Percentiles rank a stretch among this genome's conserved stretches.
Conservation (phyloP, 2,888 invertebrate species). For the Caenorhabditis doughertyi region DNA sequence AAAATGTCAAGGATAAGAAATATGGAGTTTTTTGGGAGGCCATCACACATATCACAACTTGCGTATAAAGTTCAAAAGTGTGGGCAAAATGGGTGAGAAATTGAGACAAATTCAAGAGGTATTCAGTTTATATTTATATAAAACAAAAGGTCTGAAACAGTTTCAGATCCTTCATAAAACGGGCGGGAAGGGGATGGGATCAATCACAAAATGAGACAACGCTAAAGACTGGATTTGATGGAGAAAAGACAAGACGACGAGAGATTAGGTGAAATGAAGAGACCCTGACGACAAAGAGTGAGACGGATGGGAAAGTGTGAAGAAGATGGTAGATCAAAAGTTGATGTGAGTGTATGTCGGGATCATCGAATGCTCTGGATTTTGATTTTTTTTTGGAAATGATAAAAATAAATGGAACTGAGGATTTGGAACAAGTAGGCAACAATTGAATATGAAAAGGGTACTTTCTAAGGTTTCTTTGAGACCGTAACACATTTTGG, state of each 20-base stretch:
- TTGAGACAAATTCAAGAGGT: constrained; percentile 16
- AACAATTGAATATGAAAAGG: constrained; percentile 55
- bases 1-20: background rate
- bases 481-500: constrained; percentile 50
- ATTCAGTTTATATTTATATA: constrained; percentile 2
- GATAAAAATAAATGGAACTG: background rate
- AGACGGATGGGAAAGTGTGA: constrained; percentile 8
- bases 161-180: constrained; percentile 12
- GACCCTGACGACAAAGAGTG: constrained; percentile 46
- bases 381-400: background rate
- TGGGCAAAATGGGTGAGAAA: constrained; percentile 16
- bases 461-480: constrained; percentile 23
- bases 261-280: constrained; percentile 35
- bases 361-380: constrained; percentile 38
- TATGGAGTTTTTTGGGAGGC: background rate
- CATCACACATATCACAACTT: constrained; percentile 59
- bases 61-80: constrained; percentile 52
- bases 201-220: constrained; percentile 36
- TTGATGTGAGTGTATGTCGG: constrained; percentile 12
- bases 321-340: constrained; percentile 28
- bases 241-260: constrained; percentile 2
- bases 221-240: constrained; percentile 25
- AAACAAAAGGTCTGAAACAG: constrained; percentile 7
- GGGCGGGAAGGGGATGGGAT: background rate
- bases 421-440: constrained; percentile 20